Evolutionary conservation across 1,140 invertebrate species (phyloP), one percentile per base, ranked within the genome.

Genomic region (Trichonephila clavipes): DNA sequence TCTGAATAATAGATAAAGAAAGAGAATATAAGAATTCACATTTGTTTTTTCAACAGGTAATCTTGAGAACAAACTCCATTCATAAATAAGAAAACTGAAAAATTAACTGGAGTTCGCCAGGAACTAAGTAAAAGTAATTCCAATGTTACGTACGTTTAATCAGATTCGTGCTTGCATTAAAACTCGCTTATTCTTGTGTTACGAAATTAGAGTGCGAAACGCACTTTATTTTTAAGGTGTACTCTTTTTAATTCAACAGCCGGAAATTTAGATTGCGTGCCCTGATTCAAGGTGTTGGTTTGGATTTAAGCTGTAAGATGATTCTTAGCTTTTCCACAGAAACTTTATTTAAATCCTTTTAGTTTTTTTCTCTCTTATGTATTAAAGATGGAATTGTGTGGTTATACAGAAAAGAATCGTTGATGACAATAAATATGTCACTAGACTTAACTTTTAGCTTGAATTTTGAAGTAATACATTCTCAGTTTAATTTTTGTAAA

Each of bases 171-270:
- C 64, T 18, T 28, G 18, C 88, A 69, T 72, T 72, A 72, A 89
- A 72, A 89, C 66, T 69, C 40, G 21, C 5, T 69, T 69, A 40
- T 21, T 44, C 24, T 69, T 24, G 24, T 5, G 66, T 77, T 72
- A 64, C 66, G 7, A 88, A 66, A 44, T 69, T 88, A 64, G 58
- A 69, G 64, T 51, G 59, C 28, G 28, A 89, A 89, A 16, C 28
- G 12, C 40, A 8, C n/a, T 51, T 61, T 10, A 21, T 89, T 51
- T 89, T 89, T 89, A n/a, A 21, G 62, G 16, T 87, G 12, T n/a
- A 19, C 51, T 64, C 59, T 64, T 89, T 89, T 89, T 89, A 89
- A 89, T 89, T 72, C 88, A 69, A 69, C 66, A 72, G 66, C 14
- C 28, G 28, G 34, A 61, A 89, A 89, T 87, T 64, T 64, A 40